phyloP scores from a whole-genome alignment of 2,888 invertebrate genomes.

The Coecobrya sp. region DNA sequence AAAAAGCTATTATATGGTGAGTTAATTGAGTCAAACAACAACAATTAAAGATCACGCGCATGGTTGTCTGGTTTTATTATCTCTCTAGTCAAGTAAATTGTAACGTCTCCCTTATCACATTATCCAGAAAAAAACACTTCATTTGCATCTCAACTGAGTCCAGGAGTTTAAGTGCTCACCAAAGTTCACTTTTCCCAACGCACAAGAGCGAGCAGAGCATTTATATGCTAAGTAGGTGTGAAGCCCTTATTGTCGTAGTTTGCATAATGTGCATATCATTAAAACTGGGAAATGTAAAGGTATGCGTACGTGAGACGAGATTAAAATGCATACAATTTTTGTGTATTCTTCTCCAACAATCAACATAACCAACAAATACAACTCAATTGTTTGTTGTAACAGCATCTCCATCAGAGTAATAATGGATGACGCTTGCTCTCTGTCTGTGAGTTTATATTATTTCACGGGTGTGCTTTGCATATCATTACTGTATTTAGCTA shows the following conservation, averaged over 20 bases:
- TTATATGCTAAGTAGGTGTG: conserved; percentile 74
- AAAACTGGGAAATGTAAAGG: conserved; percentile 30
- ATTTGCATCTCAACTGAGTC: conserved; percentile 8
- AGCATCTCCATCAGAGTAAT: conserved; percentile 8
- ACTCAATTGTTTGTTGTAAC: conserved; percentile 4
- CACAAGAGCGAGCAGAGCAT: conserved; percentile 9
- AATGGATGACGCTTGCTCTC: not conserved
- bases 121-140: conserved; percentile 23
- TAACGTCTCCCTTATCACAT: conserved; percentile 2
- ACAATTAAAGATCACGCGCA: conserved; percentile 71
- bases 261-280: conserved; percentile 73
- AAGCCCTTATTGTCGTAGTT: conserved; percentile 52
- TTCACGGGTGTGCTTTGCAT: conserved; percentile 68
- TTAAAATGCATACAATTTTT: not conserved
- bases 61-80: conserved; percentile 62
- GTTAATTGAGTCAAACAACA: conserved; percentile 66
- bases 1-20: conserved; percentile 29
- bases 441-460: conserved; percentile 36
- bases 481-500: conserved; percentile 51
- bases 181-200: conserved; percentile 1
- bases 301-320: not conserved
- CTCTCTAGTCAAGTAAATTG: conserved; percentile 13
- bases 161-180: conserved; percentile 43
- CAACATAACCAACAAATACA: conserved; percentile 8
- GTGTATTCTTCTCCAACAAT: not conserved